phyloP scores from a whole-genome alignment of 37 sponge, comb jelly and placozoan genomes.

The Aplysina aerophoba region DNA sequence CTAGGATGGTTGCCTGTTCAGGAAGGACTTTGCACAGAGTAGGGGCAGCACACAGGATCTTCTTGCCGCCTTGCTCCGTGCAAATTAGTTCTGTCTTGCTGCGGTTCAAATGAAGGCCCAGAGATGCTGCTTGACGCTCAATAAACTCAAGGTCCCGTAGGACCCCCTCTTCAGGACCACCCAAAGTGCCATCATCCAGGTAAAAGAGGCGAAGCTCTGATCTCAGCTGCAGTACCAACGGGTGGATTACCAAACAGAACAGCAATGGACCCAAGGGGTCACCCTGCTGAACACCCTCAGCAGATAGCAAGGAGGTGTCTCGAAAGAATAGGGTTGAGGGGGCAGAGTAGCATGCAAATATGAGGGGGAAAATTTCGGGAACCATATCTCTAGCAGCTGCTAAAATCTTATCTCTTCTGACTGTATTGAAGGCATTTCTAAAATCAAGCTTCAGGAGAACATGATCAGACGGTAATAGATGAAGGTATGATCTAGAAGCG shows the following conservation, averaged over 20 bases:
- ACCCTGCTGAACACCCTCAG: slow-evolving; percentile 29
- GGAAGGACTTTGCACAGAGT: neutral
- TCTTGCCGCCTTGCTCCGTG: neutral
- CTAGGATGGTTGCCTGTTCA: neutral
- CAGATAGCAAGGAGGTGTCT: neutral
- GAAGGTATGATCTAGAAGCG: slow-evolving; percentile 5
- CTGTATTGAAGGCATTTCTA: slow-evolving; percentile 19
- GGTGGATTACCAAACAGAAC: slow-evolving; percentile 6
- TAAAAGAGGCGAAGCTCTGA: slow-evolving; percentile 1
- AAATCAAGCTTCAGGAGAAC: slow-evolving; percentile 21
- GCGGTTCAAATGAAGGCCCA: neutral
- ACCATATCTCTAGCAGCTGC: neutral
- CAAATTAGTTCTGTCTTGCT: slow-evolving; percentile 10
- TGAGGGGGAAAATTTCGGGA: slow-evolving; percentile 10
- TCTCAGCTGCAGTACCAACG: neutral
- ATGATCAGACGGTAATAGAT: neutral
- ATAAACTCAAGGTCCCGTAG: neutral
- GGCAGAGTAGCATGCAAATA: neutral
- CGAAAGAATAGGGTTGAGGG: neutral
- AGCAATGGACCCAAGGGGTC: slow-evolving; percentile 23
- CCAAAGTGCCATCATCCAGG: slow-evolving; percentile 29
- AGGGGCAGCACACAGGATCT: neutral
- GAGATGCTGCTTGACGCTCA: neutral
- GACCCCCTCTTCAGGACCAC: neutral
- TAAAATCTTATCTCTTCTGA: slow-evolving; percentile 21